A percentile compares a stretch with the other conserved stretches of the same genome.
Evolutionary conservation across 2,888 invertebrate species (phyloP).

Genomic region (Ornithoptera alexandrae): DNA sequence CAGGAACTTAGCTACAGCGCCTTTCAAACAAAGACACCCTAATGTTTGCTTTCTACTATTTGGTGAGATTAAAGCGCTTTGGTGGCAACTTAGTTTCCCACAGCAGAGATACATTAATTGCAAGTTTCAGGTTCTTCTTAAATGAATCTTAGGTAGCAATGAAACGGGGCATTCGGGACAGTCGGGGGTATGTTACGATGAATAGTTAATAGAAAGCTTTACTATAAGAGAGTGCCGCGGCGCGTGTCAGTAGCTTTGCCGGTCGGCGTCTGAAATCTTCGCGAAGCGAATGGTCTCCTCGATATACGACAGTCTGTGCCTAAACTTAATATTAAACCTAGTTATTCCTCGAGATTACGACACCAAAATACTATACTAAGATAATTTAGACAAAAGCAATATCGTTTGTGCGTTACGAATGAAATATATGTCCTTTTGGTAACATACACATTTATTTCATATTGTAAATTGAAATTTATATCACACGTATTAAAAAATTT

Average conservation of each 20-base stretch:
- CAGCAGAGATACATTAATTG: too few relatives aligned
- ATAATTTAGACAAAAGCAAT: constrained; percentile 33
- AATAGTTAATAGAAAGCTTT: constrained; percentile 36
- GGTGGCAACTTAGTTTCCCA: too few relatives aligned
- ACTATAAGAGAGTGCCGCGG: constrained; percentile 31
- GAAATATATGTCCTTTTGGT: constrained; percentile 10
- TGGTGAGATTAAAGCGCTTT: too few relatives aligned
- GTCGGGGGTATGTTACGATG: constrained; percentile 31
- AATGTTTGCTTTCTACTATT: too few relatives aligned
- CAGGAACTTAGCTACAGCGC: too few relatives aligned
- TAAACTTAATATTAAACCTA: constrained; percentile 39
- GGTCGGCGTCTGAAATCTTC: constrained; percentile 29
- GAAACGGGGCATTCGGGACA: background rate
- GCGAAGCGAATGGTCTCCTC: constrained; percentile 34
- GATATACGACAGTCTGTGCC: constrained; percentile 43
- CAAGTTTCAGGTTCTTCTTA: too few relatives aligned
- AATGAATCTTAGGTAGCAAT: too few relatives aligned
- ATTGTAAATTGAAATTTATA: constrained; percentile 5
- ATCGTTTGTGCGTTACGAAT: constrained; percentile 29
- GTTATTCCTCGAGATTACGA: constrained; percentile 63
- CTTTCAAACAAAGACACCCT: too few relatives aligned
- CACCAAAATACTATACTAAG: constrained; percentile 63
- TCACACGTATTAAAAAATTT: constrained; percentile 16
- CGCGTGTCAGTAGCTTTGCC: constrained; percentile 33
- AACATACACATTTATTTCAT: constrained; percentile 6